Percentiles rank a stretch among this genome's conserved stretches.
These are phyloP conservation scores for Umimayanthus kanabou DNA, from an alignment of 92 coral and sea anemone species.

Conservation along the genomic window DNA sequence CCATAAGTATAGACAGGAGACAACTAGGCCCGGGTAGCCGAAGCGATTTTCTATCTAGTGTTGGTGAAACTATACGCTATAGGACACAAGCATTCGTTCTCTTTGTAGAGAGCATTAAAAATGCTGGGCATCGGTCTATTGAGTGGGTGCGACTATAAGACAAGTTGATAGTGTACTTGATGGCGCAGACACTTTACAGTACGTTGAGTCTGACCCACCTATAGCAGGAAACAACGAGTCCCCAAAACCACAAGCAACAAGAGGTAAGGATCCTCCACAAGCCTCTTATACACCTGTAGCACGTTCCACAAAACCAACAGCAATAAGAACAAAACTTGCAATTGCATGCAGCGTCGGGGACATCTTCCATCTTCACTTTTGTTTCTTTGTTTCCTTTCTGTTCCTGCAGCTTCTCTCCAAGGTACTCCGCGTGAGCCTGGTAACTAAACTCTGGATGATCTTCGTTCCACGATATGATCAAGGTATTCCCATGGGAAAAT, in stretches of 20 bases:
- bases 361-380: not conserved
- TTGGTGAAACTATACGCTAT: too few species aligned
- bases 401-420: not conserved
- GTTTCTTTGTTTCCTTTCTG: not conserved
- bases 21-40: too few species aligned
- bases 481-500: not conserved
- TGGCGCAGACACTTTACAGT: not conserved
- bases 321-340: not conserved
- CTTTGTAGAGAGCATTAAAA: too few species aligned
- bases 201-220: not conserved
- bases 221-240: not conserved
- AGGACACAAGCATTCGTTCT: too few species aligned
- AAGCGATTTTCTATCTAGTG: too few species aligned
- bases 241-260: not conserved
- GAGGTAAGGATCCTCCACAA: not conserved
- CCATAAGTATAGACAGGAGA: too few species aligned
- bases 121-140: too few species aligned
- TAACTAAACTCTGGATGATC: slow-evolving; percentile 4
- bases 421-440: not conserved
- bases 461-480: not conserved
- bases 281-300: too few species aligned
- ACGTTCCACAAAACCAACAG: not conserved
- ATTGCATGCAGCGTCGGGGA: not conserved
- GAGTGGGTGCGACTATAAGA: too few species aligned
- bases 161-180: too few species aligned